Evolutionary conservation across 1,140 invertebrate genomes (phyloP), one percentile per base, ranked within the genome.

Genomic region (Calephelis virginiensis): DNA sequence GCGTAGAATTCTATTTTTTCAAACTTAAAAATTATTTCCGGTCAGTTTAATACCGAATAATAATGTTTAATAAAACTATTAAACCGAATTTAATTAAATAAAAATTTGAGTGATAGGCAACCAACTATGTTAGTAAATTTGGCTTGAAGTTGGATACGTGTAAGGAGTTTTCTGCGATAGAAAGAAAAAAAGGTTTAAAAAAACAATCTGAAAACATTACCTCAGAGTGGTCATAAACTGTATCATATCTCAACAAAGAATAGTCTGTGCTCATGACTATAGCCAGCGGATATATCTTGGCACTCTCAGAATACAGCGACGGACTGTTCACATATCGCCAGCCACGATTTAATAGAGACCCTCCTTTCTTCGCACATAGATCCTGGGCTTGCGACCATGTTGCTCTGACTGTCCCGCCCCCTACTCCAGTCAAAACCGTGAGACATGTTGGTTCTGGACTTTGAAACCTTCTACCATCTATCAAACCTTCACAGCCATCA

Each of bases 311-410:
- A 2, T 68, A 69, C 38, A 90, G 77, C 28, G 79, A 63, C 5
- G 80, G 78, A 71, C 84, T 74, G 64, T 91, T 90, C 0, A 88
- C 77, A 65, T 88, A 91, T 47, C 83, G 70, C 84, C 91, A 92
- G 7, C 90, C 89, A 59, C 77, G 76, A 53, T 86, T 81, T 12
- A 91, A 53, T 9, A 92, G 67, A 1, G 80, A 75, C 0, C 82
- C 85, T 6, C 81, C 80, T 43, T 76, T 76, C 61, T 78, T 89
- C 6, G 68, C 69, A 67, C 91, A 92, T 40, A 89, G 60, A 0
- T 83, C 72, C 40, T 81, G 71, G 10, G 88, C 81, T 43, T 91
- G 88, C 11, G 62, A 71, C 86, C 88, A 90, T 1, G 77, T 91
- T 0, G 88, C 90, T 66, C 89, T 80, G 0, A 91, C 77, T 9